Conservation (phyloP, 2,113 vertebrate genomes). For the Phalacrocorax aristotelis region DNA sequence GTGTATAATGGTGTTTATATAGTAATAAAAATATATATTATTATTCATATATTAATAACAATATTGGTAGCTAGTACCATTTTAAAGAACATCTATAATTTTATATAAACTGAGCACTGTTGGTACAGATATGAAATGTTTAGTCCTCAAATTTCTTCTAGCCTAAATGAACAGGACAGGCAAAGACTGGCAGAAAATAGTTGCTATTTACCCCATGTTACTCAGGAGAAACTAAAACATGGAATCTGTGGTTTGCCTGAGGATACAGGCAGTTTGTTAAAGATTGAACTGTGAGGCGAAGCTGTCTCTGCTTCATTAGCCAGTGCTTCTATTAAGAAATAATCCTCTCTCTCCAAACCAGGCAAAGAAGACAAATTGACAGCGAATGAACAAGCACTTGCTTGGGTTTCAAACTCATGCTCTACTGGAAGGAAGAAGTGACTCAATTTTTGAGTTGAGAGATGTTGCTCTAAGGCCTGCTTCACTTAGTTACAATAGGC, state of each 20-base stretch:
- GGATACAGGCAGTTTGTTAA: not conserved
- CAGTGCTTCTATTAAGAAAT: not conserved
- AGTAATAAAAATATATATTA: not conserved
- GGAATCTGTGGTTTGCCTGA: not conserved
- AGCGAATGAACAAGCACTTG: not conserved
- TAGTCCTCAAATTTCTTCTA: not conserved
- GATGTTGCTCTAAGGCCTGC: not conserved
- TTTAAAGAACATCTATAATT: not conserved
- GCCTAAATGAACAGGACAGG: not conserved
- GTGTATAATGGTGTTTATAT: not conserved
- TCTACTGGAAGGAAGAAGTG: constrained; percentile 3
- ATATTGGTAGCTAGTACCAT: not conserved
- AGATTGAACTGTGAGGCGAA: not conserved
- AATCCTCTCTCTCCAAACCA: not conserved
- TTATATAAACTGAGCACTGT: not conserved
- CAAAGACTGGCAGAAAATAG: not conserved
- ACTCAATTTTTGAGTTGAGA: not conserved
- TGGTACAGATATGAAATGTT: not conserved
- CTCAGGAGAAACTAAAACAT: not conserved
- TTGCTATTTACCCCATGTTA: not conserved
- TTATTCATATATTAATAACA: not conserved
- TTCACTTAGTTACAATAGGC: constrained; percentile 47
- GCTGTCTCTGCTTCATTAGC: not conserved
- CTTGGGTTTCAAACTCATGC: not conserved
- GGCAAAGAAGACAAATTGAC: not conserved